Evolutionary conservation across 2,797 vertebrate genomes (phyloP).

Genomic region (Galagoides demidoff): DNA sequence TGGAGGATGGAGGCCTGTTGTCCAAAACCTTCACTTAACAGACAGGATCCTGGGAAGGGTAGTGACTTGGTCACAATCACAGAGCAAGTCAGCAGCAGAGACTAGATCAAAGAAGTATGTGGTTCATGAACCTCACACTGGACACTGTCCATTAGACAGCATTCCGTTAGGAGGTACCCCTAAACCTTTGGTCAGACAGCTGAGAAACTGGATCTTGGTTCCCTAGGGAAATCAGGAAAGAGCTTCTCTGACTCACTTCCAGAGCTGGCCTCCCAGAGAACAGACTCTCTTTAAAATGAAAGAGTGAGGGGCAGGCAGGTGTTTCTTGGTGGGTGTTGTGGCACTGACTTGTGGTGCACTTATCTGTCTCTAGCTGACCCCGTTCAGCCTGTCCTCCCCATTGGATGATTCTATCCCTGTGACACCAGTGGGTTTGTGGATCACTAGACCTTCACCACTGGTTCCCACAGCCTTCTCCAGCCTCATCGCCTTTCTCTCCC

Average conservation of each 20-base stretch:
- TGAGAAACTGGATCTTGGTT: not conserved
- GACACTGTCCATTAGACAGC: not conserved
- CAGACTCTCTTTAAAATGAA: not conserved
- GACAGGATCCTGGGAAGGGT: not conserved
- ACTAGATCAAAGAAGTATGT: not conserved
- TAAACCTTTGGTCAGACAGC: not conserved
- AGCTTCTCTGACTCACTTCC: not conserved
- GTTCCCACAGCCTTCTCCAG: not conserved
- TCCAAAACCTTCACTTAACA: not conserved
- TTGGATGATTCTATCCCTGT: not conserved
- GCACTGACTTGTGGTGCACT: rapidly evolving
- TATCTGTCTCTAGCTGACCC: not conserved
- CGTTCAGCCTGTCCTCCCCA: rapidly evolving
- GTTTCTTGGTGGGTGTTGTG: not conserved
- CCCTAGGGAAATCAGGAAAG: not conserved
- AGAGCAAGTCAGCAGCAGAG: not conserved
- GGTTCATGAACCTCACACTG: not conserved
- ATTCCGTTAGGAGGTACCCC: not conserved
- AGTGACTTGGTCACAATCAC: not conserved
- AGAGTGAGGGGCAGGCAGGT: not conserved
- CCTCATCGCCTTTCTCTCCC: not conserved
- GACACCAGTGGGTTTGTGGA: not conserved
- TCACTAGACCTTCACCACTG: rapidly evolving
- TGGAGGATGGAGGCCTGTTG: not conserved
- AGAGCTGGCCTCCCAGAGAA: not conserved